These are phyloP conservation scores for Amphipyra berbera DNA, from an alignment of 2,888 invertebrate genomes.

Conservation along the genomic window DNA sequence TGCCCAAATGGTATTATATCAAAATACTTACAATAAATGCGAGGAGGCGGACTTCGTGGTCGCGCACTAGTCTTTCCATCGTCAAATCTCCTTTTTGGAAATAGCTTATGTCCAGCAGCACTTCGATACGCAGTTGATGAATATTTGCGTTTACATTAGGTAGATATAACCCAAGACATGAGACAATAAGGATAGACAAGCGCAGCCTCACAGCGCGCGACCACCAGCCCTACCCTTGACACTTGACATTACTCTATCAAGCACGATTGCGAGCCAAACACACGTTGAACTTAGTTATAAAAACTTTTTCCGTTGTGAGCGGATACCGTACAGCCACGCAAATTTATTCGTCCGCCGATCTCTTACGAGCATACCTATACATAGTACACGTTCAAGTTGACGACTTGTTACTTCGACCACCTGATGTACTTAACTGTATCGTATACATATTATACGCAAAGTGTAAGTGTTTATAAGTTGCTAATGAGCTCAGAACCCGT, in stretches of 20 bases:
- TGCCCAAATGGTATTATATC: conserved; percentile 36
- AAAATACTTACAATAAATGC: conserved; percentile 11
- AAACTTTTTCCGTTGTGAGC: conserved; percentile 54
- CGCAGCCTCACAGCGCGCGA: conserved; percentile 34
- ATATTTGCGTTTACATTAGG: too few species aligned
- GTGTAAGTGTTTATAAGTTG: conserved; percentile 54
- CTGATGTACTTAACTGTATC: conserved; percentile 38
- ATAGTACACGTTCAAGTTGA: conserved; percentile 17
- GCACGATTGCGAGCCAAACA: conserved; percentile 57
- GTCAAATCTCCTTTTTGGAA: background rate
- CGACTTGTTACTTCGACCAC: conserved; percentile 46
- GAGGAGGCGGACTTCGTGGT: conserved; percentile 7
- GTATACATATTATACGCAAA: conserved; percentile 39
- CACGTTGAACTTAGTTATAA: conserved; percentile 37
- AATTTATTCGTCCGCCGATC: conserved; percentile 52
- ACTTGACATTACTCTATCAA: conserved; percentile 71
- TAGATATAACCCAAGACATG: conserved; percentile 1
- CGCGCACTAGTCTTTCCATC: background rate
- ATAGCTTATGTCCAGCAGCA: background rate
- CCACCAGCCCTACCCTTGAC: conserved; percentile 71
- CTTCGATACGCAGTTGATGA: background rate
- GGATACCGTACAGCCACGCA: conserved; percentile 55
- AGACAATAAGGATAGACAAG: conserved; percentile 41
- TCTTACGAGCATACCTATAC: conserved; percentile 17
- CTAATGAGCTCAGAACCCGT: conserved; percentile 51